Base-by-base conservation (phyloP, 2,113 vertebrate species). In the Sturnus vulgaris region DNA sequence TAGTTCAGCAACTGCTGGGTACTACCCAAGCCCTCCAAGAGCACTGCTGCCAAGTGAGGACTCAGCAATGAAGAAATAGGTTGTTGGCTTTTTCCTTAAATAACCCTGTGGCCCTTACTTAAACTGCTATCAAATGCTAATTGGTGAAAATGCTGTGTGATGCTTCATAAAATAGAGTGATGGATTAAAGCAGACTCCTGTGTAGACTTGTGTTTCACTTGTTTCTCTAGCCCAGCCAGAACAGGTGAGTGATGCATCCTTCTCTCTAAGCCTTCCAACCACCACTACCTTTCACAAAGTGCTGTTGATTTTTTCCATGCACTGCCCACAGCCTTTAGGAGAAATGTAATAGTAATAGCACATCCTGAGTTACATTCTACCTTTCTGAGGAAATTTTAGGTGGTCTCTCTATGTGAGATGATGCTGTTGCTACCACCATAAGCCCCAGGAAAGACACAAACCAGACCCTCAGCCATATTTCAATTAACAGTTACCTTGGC, bases 11-110 rank as follows among this genome's bases (percentile, higher is more conserved):
- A 99, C 98, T 61, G 98, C 96, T 7, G 99, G 99, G 73, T 99
- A 99, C 97, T 99, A 99, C 96, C 99, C 99, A 82, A 97, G 98
- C n/a, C 98, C 99, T 94, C 99, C 99, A 14, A 92, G 97, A 93
- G 98, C 96, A 25, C 97, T 99, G 95, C 95, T 98, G 96, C 98
- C 97, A 97, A 97, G 83, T 88, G 97, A 94, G 63, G 97, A 98
- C 91, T 93, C 80, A 79, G 39, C 87, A 82, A 91, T 71, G 82
- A 77, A 83, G 86, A 97, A 97, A 96, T 97, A 97, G 71, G 28
- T 57, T 91, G 49, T 81, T 0, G 0, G 77, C 47, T 84, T 88
- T 93, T 94, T 86, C 68, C 66, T 89, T 73, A 56, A 68, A 49
- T 93, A 91, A 61, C 49, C 73, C 80, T 79, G 68, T 94, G 87